Evolutionary conservation across 2,888 invertebrate species (phyloP), one percentile per base, ranked within the genome.

Genomic region (Cheilosia vernalis): DNA sequence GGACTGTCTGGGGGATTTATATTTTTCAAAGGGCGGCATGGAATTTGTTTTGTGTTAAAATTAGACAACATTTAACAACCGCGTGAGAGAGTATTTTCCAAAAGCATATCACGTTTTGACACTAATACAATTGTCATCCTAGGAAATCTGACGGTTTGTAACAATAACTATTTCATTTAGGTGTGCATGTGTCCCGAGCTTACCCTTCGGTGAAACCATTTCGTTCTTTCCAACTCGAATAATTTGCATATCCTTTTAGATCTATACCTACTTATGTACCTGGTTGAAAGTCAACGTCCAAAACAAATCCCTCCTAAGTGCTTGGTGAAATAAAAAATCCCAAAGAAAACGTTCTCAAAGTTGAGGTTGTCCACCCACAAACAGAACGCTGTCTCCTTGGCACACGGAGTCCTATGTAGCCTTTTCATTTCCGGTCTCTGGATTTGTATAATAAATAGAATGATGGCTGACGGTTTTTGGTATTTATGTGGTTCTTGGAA

Each of bases 241-340:
- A 24, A 51, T 64, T 64, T 64, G 51, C 64, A 51, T 64, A 51
- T 64, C 24, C 64, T 37, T 37, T 40, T 64, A 37, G 51, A 51
- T 5, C n/a, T n/a, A 21, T 64, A 24, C 27, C 27, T 27, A 27
- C n/a, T 24, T 49, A 49, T 49, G 21, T 19, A 44, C 30, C 55
- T 67, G 27, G 19, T 24, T 30, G 24, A 55, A 42, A 55, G 27
- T 42, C 40, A 24, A 64, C 21, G 7, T 21, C 24, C 1, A 66
- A 17, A 66, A 27, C 40, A 67, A 56, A 67, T 67, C 55, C 42
- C 55, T 30, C 13, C 30, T 27, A 56, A 67, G 67, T 55, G 55
- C 21, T 55, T 30, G 44, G 55, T 67, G 55, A 33, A 67, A 67
- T 55, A 30, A 19, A 30, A 55, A 56, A 55, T 67, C 42, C 55